Evolutionary conservation across 2,113 vertebrate species (phyloP).

Genomic region (Sus scrofa): DNA sequence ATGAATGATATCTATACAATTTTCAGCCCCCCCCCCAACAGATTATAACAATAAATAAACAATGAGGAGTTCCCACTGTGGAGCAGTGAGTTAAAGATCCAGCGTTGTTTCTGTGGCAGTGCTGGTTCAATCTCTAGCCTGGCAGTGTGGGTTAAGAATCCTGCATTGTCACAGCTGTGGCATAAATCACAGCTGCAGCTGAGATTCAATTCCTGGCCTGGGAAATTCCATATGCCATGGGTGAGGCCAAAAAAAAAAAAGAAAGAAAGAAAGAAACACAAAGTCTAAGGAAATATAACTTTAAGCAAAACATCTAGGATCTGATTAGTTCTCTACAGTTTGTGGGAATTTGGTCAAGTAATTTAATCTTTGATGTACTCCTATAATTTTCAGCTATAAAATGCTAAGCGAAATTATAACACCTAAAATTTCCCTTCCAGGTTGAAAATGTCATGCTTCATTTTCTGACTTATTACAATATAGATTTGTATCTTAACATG

Average conservation of each 20-base stretch:
- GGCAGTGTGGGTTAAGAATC: no score
- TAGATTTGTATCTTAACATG: conserved; percentile 1
- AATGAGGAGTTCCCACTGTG: no score
- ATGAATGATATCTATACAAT: neutral
- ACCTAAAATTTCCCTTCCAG: neutral
- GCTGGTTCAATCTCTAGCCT: no score
- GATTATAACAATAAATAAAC: neutral
- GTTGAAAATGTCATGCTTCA: neutral
- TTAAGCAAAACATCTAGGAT: neutral
- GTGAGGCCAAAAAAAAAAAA: no score
- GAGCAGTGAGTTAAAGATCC: no score
- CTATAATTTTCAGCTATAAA: conserved; percentile 6
- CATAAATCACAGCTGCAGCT: no score
- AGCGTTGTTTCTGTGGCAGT: no score
- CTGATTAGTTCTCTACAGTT: neutral
- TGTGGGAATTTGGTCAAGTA: neutral
- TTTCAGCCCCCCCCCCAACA: neutral
- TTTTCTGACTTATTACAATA: neutral
- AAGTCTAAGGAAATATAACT: neutral
- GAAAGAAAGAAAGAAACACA: neutral
- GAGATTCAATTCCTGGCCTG: no score
- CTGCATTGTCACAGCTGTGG: no score
- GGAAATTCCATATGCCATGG: no score
- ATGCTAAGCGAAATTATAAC: neutral
- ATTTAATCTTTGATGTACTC: neutral